Conservation (phyloP, 2,888 invertebrate genomes). For the Thumatha senex region DNA sequence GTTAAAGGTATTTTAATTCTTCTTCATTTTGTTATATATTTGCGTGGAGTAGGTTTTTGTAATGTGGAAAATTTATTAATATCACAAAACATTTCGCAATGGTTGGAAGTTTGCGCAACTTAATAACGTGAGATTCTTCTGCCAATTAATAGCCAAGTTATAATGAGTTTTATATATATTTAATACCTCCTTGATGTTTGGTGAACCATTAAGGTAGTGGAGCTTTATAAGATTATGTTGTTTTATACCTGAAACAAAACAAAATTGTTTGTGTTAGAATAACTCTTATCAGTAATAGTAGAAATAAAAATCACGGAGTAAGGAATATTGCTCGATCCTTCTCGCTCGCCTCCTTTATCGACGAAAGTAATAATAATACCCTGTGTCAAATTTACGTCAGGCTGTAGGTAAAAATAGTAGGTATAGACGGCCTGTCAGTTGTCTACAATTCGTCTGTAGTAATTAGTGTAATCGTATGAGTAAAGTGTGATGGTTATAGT, state of each 20-base stretch:
- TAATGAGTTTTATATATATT: neutral
- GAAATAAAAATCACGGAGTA: neutral
- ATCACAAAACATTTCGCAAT: conserved; percentile 1
- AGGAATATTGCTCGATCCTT: no score
- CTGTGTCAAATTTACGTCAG: no score
- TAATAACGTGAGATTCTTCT: neutral
- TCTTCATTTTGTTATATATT: conserved; percentile 8
- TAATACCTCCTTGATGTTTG: neutral
- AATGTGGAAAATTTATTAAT: neutral
- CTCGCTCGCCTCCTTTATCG: no score
- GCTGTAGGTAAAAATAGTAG: no score
- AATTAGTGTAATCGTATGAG: no score
- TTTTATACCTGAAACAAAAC: conserved; percentile 31
- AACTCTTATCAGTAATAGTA: no score
- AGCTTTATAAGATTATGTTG: neutral
- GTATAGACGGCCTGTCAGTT: no score
- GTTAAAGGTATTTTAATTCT: conserved; percentile 2
- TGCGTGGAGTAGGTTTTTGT: neutral
- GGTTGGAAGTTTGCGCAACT: conserved; percentile 3
- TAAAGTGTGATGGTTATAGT: no score
- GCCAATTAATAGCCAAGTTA: neutral
- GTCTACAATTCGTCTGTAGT: no score
- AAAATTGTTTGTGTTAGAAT: conserved; percentile 1
- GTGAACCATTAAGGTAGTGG: neutral
- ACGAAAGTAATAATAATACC: no score